Base-by-base conservation (phyloP, 92 coral and sea anemone genomes). In the Parazoanthus swiftii region DNA sequence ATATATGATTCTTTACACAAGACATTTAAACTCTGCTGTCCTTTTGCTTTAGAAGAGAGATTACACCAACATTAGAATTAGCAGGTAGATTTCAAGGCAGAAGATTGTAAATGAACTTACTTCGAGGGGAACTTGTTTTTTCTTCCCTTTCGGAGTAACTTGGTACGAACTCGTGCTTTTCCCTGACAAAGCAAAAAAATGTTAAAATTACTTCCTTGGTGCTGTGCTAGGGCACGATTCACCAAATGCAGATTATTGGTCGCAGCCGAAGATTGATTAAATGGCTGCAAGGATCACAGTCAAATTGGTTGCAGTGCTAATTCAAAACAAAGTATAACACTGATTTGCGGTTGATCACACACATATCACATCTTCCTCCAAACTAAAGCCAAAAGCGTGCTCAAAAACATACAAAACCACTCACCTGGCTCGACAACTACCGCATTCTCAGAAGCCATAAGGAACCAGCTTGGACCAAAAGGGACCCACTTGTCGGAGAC, bases 141-240 rank as follows among this genome's bases (percentile, higher is more conserved):
- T 72, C 90, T 94, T 97, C 66, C 92, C 86, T 72, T 93, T 95
- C 8, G 90, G 94, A 37, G 97, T 87, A 18, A 96, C 93, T 81
- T 91, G 94, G 89, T 97, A 97, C 0, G 99, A 97, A 50, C 95
- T 97, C 7, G 98, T 80, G n/a, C 99, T 97, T 89, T 93, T 96
- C 74, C 91, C 98, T 96, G 25, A 23, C 58, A 75, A 80, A 88
- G 38, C 58, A 25, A 82, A 88, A 29, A 70, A 14, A 44, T 58
- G 65, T 63, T 20, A 18, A 20, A 75, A 11, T 37, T 37, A 59
- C 8, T 84, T 71, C 63, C 46, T 71, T 18, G 2, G 37, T 10
- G 36, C 3, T 71, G 14, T 9, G 11, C 46, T 25, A 26, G 11
- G 66, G 65, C 21, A 84, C 18, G 76, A 74, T 85, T 46, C 38